Conservation (phyloP, 2,888 invertebrate species). For the Thymelicus sylvestris region DNA sequence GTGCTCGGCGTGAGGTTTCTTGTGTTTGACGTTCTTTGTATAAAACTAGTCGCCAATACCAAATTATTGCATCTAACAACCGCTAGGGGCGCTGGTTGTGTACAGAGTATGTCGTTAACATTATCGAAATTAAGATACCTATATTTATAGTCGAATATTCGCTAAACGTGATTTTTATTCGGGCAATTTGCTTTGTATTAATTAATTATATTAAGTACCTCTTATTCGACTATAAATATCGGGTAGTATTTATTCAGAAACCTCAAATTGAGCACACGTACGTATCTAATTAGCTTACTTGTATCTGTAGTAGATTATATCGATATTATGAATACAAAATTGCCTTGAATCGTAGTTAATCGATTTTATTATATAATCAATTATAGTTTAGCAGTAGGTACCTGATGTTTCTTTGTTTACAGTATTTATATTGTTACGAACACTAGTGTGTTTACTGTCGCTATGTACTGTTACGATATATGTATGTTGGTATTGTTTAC, state of each 20-base stretch:
- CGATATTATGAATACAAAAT: slow-evolving; percentile 30
- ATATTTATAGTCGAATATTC: background rate
- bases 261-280: slow-evolving; percentile 8
- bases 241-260: background rate
- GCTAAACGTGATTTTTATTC: background rate
- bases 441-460: slow-evolving; percentile 40
- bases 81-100: slow-evolving; percentile 1
- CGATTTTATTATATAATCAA: slow-evolving; percentile 21
- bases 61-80: background rate
- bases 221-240: background rate
- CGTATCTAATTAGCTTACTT: slow-evolving; percentile 13
- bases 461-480: slow-evolving; percentile 13
- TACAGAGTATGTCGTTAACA: background rate
- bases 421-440: slow-evolving; percentile 39
- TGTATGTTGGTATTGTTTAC: slow-evolving; percentile 39
- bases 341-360: slow-evolving; percentile 31
- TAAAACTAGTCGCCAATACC: background rate
- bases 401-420: slow-evolving; percentile 69
- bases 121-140: background rate
- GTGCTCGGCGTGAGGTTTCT: slow-evolving; percentile 4
- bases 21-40: background rate
- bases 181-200: background rate
- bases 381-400: slow-evolving; percentile 61
- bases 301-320: slow-evolving; percentile 27
- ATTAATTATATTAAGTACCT: no score